Percentiles rank a stretch among this genome's conserved stretches.
Conservation (phyloP, 1,140 invertebrate species). For the Bombus consobrinus region DNA sequence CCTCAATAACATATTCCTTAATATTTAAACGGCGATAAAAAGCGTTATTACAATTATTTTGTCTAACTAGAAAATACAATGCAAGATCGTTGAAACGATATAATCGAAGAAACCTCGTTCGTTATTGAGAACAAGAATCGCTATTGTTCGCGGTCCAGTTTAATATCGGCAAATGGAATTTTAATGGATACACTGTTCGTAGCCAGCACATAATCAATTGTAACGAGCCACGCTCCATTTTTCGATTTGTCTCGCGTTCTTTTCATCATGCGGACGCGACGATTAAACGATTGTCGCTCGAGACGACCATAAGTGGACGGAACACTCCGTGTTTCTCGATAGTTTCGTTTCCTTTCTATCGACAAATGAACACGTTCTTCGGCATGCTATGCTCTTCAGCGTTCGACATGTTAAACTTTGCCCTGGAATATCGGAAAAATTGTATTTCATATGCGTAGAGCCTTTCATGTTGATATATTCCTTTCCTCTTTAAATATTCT, state of each 20-base stretch:
- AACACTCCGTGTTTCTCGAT: background rate
- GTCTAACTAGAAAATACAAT: background rate
- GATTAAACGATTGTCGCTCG: background rate
- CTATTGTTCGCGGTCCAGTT: conserved; percentile 49
- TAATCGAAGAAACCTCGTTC: conserved; percentile 42
- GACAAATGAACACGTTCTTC: background rate
- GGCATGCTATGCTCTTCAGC: background rate
- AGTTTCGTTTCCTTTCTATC: background rate
- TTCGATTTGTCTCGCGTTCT: conserved; percentile 21
- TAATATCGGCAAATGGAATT: conserved; percentile 59
- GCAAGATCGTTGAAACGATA: background rate
- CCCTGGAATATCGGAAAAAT: conserved; percentile 1
- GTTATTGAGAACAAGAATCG: conserved; percentile 35
- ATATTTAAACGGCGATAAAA: background rate
- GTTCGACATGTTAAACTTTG: background rate
- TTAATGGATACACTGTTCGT: conserved; percentile 54
- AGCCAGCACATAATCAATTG: conserved; percentile 56
- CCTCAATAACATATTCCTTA: background rate
- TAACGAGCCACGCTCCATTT: conserved; percentile 55
- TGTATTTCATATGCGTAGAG: background rate
- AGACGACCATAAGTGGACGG: background rate
- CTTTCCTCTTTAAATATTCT: background rate
- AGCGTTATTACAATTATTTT: background rate
- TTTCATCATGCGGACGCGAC: background rate
- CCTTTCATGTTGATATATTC: background rate